Conservation (phyloP, 2,888 invertebrate species). For the Lithodes maja region DNA sequence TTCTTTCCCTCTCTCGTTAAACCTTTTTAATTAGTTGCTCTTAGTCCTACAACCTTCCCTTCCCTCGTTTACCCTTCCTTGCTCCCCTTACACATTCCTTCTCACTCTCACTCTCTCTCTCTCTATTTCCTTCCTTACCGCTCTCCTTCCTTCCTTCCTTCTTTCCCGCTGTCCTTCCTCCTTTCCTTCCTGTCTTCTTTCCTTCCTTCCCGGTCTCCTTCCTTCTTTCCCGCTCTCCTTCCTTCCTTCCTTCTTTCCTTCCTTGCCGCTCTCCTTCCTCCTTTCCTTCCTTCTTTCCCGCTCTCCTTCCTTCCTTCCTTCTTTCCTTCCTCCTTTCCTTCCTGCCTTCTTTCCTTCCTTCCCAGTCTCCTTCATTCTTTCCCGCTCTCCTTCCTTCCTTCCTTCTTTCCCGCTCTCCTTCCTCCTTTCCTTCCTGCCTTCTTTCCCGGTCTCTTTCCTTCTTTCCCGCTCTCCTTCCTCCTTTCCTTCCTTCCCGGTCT, state of each 20-base stretch:
- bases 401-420: neutral
- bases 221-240: neutral
- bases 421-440: neutral
- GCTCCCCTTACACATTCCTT: neutral
- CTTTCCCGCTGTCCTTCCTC: neutral
- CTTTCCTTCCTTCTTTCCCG: neutral
- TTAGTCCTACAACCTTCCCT: neutral
- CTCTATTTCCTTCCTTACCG: neutral
- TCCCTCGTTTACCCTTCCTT: neutral
- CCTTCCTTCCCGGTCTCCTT: neutral
- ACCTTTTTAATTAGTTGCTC: neutral
- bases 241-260: too few relatives aligned
- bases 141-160: neutral
- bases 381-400: neutral
- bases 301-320: neutral
- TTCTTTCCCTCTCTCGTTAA: conserved; percentile 4
- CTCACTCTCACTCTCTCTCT: neutral
- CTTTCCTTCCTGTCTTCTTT: neutral
- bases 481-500: neutral
- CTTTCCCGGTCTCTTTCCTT: neutral
- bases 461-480: neutral
- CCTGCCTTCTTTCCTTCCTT: neutral
- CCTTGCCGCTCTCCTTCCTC: neutral
- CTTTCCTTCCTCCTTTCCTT: neutral
- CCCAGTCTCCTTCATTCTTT: neutral